These are phyloP conservation scores for Vidua chalybeata DNA, from an alignment of 2,113 vertebrate species.

Conservation along the genomic window DNA sequence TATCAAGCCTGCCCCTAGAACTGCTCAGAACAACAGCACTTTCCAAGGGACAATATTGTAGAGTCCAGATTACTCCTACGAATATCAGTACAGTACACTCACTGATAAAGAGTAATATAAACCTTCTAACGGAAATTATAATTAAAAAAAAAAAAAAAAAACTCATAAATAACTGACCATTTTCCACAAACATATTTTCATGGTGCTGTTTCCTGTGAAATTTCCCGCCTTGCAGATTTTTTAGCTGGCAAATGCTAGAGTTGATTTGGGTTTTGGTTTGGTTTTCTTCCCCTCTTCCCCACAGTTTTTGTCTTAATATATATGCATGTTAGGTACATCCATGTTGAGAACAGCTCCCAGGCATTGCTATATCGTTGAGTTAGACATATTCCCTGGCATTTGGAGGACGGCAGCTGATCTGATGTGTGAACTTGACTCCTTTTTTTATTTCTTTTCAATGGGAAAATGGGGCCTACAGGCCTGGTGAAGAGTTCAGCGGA, in stretches of 20 bases:
- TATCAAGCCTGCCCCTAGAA: not conserved
- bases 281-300: not conserved
- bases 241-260: not conserved
- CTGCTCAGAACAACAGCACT: not conserved
- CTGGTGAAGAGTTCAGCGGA: not conserved
- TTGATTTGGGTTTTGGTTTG: not conserved
- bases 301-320: not conserved
- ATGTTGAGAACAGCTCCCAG: not conserved
- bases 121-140: not conserved
- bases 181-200: not conserved
- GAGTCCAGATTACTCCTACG: not conserved
- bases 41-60: not conserved
- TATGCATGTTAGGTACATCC: accelerated
- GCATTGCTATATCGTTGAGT: not conserved
- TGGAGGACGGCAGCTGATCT: not conserved
- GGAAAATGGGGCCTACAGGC: not conserved
- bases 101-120: not conserved
- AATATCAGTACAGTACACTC: not conserved
- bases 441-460: not conserved
- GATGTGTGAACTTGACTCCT: not conserved
- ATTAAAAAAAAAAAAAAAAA: not conserved
- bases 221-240: not conserved
- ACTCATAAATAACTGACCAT: not conserved
- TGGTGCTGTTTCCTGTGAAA: not conserved
- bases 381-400: not conserved